phyloP scores from a whole-genome alignment of 2,113 vertebrate species.

The Benitochromis conjunctus region DNA sequence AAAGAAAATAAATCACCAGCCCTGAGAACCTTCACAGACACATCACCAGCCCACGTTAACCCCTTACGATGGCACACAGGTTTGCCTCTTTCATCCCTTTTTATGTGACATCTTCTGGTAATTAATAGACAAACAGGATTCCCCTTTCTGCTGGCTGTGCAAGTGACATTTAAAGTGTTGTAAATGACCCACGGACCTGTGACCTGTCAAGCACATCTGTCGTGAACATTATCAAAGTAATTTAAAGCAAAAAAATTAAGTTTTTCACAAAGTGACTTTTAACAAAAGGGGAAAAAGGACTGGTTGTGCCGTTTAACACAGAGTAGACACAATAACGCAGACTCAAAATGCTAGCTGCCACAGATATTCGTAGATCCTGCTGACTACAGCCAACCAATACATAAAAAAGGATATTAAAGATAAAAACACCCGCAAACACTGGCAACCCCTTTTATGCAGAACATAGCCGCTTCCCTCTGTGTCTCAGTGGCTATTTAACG shows the following conservation, averaged over 20 bases:
- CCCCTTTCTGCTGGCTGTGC: background rate
- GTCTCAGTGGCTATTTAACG: background rate
- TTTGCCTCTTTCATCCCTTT: fast-evolving
- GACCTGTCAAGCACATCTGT: background rate
- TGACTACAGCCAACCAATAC: background rate
- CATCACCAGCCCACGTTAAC: background rate
- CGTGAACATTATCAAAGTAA: background rate
- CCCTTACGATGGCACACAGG: fast-evolving
- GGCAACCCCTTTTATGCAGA: background rate
- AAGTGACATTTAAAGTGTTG: background rate
- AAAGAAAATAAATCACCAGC: background rate
- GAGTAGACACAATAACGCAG: background rate
- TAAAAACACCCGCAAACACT: background rate
- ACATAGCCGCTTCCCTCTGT: background rate
- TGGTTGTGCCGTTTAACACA: background rate
- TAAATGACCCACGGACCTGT: fast-evolving
- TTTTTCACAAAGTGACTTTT: background rate
- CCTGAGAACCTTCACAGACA: too few relatives aligned
- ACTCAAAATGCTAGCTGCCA: background rate
- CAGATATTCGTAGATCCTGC: background rate
- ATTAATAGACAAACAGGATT: background rate
- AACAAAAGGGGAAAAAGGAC: fast-evolving
- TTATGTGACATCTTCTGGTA: background rate
- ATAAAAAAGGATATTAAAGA: background rate
- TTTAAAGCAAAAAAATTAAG: background rate